phyloP scores from a whole-genome alignment of 2,113 vertebrate genomes.

The Pelecanoides urinatrix region DNA sequence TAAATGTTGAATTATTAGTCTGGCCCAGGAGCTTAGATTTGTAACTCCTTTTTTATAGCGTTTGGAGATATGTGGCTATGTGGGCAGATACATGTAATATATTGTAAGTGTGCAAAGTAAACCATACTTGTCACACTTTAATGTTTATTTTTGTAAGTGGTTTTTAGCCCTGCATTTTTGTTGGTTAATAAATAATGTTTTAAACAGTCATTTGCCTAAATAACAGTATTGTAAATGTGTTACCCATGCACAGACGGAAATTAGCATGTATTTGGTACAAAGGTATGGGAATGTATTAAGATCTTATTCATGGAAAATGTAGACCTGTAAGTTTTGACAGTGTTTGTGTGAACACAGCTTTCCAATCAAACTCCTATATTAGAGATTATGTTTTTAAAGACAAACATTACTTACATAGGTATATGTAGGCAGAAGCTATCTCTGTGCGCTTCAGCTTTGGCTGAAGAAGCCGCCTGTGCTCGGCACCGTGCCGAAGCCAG shows the following conservation, averaged over 20 bases:
- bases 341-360: neutral
- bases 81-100: fast-evolving
- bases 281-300: neutral
- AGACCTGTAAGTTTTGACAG: neutral
- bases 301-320: neutral
- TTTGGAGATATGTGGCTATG: neutral
- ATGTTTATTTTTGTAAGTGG: neutral
- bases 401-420: too few species aligned
- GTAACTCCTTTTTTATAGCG: neutral
- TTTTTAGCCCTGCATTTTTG: neutral
- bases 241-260: neutral
- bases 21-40: neutral
- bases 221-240: neutral
- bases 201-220: neutral
- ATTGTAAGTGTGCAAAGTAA: neutral
- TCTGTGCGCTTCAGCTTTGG: neutral
- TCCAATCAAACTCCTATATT: neutral
- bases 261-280: neutral
- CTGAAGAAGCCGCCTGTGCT: neutral
- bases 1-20: neutral
- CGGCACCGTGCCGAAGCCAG: neutral
- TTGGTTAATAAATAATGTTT: neutral
- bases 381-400: neutral
- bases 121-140: neutral
- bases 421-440: fast-evolving